A percentile compares a stretch with the other conserved stretches of the same genome.
These are phyloP conservation scores for Sinohyriopsis cumingii DNA, from an alignment of 2,888 invertebrate genomes.

Conservation along the genomic window DNA sequence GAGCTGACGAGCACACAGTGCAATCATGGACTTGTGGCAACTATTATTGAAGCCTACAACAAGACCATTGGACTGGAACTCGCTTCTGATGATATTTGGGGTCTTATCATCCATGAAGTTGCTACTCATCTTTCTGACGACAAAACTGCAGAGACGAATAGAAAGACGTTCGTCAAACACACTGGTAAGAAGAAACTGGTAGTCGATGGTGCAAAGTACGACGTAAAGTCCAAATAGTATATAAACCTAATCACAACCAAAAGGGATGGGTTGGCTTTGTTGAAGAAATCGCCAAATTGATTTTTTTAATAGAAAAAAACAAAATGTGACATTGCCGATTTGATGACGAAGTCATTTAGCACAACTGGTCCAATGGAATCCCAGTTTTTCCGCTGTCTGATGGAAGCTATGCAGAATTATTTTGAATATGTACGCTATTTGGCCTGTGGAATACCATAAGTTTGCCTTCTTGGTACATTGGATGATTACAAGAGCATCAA, in stretches of 20 bases:
- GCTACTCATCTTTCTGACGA: not conserved
- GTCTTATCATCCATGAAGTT: not conserved
- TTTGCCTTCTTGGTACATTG: not conserved
- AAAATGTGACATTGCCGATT: not conserved
- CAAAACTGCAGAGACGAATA: not conserved
- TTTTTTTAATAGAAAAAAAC: too few relatives aligned
- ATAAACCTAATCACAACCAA: too few relatives aligned
- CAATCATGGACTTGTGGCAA: not conserved
- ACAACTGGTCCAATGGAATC: not conserved
- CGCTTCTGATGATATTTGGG: not conserved
- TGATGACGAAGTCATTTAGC: not conserved
- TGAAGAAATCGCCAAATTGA: not conserved
- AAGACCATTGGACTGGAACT: not conserved
- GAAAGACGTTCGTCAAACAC: not conserved
- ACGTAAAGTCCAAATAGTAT: too few relatives aligned
- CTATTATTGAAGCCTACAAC: not conserved
- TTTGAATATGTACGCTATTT: not conserved
- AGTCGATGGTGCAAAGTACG: too few relatives aligned
- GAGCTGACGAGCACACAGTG: too few relatives aligned
- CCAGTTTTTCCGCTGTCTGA: not conserved
- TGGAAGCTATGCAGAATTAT: constrained; percentile 2
- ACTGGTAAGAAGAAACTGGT: not conserved
- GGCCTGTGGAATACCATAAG: not conserved
- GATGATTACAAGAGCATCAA: too few relatives aligned
- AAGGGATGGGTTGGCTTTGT: not conserved